Evolutionary conservation across 92 coral and sea anemone species (phyloP).

Genomic region (Phenganax marumi): DNA sequence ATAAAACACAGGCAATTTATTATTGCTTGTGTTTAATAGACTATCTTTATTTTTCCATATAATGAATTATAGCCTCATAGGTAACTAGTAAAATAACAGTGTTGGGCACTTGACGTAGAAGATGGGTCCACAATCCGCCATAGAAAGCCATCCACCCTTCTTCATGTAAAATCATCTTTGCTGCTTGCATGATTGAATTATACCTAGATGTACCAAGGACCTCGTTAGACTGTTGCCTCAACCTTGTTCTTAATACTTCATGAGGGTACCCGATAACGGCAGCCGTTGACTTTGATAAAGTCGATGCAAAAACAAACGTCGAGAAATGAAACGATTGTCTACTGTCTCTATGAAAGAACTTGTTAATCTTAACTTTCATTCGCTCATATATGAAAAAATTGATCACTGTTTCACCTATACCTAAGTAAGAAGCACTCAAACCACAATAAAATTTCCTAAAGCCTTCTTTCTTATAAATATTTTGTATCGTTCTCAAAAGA

Average conservation of each 20-base stretch:
- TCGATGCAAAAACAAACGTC: constrained; percentile 19
- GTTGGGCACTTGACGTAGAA: constrained; percentile 54
- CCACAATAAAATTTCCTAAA: constrained; percentile 47
- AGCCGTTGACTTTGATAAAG: constrained; percentile 41
- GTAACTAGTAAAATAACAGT: constrained; percentile 52
- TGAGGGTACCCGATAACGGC: constrained; percentile 51
- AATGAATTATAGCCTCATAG: constrained; percentile 48
- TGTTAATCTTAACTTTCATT: constrained; percentile 32
- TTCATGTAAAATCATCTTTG: constrained; percentile 34
- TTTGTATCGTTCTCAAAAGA: constrained; percentile 12
- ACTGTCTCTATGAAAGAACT: constrained; percentile 23
- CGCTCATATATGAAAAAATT: constrained; percentile 47
- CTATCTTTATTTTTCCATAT: constrained; percentile 15
- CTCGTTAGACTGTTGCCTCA: constrained; percentile 52
- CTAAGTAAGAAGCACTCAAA: constrained; percentile 51
- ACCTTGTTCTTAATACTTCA: constrained; percentile 51
- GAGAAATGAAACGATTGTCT: constrained; percentile 19
- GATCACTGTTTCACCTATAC: constrained; percentile 45
- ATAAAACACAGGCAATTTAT: background rate
- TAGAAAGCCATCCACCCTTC: constrained; percentile 58
- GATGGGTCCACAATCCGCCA: constrained; percentile 51
- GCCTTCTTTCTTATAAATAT: constrained; percentile 43
- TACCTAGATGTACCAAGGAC: constrained; percentile 50
- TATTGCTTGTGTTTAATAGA: background rate
- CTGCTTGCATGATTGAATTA: constrained; percentile 39